Base-by-base conservation (phyloP, 2,888 invertebrate genomes). In the Griposia aprilina region DNA sequence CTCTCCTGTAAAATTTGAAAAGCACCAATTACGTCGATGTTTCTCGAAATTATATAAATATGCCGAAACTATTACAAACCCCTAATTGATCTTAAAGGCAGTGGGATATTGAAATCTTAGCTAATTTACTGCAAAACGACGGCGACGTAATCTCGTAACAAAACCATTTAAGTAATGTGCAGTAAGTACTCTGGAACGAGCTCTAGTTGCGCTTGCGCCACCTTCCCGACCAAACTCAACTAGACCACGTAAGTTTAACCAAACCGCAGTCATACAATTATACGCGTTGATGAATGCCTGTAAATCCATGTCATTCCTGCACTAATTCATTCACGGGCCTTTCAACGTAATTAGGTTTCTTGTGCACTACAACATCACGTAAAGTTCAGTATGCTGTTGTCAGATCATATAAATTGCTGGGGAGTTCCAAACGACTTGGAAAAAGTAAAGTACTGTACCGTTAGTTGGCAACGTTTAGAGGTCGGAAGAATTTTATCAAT, bases 401-500 rank as follows among this genome's bases (percentile, higher is more conserved):
- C 59, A 62, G 83, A 76, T 84, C 62, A 50, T 69, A 78, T 57
- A 83, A 74, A 85, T 83, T 74, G 72, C 67, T 76, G 68, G 71
- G 71, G 48, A 70, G 62, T 74, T 80, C 83, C 75, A 85, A 76
- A 82, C 74, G 63, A 73, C 79, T 86, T 77, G 69, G 73, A 73
- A 84, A 52, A 41, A 69, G 45, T 71, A 66, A 67, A 70, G 62
- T 36, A 52, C 13, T 48, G 63, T 78, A 73, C 81, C 84, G 83
- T 83, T 83, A 83, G 57, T 83, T 83, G 83, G 80, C 80, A 80
- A 73, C 78, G 78, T 66, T 69, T 78, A 83, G 67, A 81, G 50
- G 72, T 78, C 81, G 66, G 30, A 74, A 78, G 81, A 81, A 84
- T 81, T 72, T 84, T 84, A 81, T 83, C 81, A 83, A 81, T 78